phyloP scores from a whole-genome alignment of 2,888 invertebrate genomes.

The Nesidiocoris tenuis region DNA sequence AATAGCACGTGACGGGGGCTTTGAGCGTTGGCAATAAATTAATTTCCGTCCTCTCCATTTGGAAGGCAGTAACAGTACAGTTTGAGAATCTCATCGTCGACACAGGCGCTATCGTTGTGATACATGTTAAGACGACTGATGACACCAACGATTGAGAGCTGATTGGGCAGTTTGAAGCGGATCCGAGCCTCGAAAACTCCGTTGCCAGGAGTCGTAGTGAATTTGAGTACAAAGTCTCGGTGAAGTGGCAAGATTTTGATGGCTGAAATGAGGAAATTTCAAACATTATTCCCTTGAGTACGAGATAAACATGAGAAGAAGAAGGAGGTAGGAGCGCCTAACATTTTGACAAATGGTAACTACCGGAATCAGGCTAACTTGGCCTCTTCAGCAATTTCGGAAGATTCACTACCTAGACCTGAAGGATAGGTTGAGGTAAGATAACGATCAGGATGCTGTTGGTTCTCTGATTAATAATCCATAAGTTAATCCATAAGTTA shows the following conservation, averaged over 20 bases:
- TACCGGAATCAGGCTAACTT: too few species aligned
- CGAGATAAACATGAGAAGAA: too few species aligned
- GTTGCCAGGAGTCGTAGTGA: constrained; percentile 66
- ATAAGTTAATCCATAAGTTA: too few species aligned
- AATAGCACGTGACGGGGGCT: too few species aligned
- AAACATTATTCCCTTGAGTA: not conserved
- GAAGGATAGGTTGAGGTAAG: too few species aligned
- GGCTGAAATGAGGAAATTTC: not conserved
- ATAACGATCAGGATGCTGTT: too few species aligned
- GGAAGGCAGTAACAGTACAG: constrained; percentile 72
- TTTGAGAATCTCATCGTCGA: constrained; percentile 71
- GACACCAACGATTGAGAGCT: constrained; percentile 65
- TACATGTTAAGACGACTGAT: constrained; percentile 77
- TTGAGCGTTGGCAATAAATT: too few species aligned
- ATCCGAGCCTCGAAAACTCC: constrained; percentile 80
- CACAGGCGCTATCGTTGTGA: constrained; percentile 74
- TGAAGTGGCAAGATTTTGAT: not conserved
- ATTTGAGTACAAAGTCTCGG: constrained; percentile 64
- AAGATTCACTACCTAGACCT: too few species aligned
- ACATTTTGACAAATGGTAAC: too few species aligned
- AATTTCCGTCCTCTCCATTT: not conserved
- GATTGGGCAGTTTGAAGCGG: constrained; percentile 51
- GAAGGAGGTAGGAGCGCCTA: too few species aligned
- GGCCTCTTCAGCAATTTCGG: too few species aligned
- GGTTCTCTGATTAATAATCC: too few species aligned